Evolutionary conservation across 2,113 vertebrate genomes (phyloP).

Genomic region (Calidris pygmaea): DNA sequence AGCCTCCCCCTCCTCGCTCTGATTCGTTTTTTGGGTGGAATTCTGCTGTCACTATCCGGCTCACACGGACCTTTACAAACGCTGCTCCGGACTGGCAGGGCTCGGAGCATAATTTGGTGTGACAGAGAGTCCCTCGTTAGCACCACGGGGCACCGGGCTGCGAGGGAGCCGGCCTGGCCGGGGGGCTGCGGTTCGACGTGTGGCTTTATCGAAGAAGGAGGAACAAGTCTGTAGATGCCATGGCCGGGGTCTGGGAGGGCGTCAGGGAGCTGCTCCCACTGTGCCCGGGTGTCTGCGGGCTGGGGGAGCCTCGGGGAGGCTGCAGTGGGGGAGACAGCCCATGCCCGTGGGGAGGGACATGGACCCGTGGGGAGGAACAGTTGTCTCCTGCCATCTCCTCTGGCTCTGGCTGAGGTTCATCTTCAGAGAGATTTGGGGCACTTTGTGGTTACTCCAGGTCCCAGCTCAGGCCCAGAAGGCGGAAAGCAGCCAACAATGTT

Average conservation of each 20-base stretch:
- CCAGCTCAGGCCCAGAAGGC: not conserved
- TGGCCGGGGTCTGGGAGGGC: not conserved
- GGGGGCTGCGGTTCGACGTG: not conserved
- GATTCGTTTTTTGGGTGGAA: not conserved
- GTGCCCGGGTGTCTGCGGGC: not conserved
- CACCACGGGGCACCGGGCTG: not conserved
- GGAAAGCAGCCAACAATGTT: not conserved
- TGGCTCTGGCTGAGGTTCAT: not conserved
- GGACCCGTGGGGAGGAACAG: not conserved
- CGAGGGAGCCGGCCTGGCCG: not conserved
- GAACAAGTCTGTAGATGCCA: not conserved
- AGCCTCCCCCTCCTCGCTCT: not conserved
- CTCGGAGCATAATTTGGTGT: not conserved
- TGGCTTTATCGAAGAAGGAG: not conserved
- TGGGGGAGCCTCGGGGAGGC: not conserved
- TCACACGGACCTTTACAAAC: not conserved
- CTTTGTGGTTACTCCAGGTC: not conserved
- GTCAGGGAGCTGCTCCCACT: fast-evolving
- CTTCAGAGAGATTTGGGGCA: not conserved
- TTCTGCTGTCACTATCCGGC: not conserved
- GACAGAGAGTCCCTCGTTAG: not conserved
- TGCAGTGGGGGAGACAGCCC: fast-evolving
- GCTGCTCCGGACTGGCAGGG: not conserved
- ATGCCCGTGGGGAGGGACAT: fast-evolving
- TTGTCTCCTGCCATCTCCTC: not conserved